Evolutionary conservation across 2,797 vertebrate genomes (phyloP).

Genomic region (Xerus rutilus): DNA sequence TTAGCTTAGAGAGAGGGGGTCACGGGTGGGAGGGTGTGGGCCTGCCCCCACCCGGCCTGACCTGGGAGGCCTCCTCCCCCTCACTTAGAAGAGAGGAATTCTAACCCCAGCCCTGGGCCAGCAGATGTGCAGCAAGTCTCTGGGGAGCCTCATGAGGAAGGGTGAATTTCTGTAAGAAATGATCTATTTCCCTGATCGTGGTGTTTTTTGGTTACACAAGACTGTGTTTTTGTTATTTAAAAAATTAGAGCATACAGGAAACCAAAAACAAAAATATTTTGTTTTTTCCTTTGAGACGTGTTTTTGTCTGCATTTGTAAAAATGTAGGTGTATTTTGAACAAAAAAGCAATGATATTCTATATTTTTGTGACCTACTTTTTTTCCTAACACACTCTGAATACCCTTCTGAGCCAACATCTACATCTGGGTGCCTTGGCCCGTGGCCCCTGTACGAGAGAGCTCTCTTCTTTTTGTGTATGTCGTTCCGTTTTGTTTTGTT

Average conservation of each 20-base stretch:
- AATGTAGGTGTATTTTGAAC: background rate
- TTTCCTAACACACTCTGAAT: too few relatives aligned
- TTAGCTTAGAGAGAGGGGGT: background rate
- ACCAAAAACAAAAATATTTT: background rate
- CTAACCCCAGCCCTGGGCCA: background rate
- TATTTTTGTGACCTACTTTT: background rate
- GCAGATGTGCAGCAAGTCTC: conserved; percentile 8
- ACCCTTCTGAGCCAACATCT: background rate
- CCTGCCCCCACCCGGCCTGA: background rate
- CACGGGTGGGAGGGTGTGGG: rapidly evolving
- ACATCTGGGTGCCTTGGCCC: background rate
- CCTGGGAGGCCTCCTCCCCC: background rate
- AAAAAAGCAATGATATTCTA: background rate
- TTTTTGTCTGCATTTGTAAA: background rate
- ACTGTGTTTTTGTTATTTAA: conserved; percentile 21
- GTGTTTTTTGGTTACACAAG: conserved; percentile 25
- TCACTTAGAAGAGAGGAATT: rapidly evolving
- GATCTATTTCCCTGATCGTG: background rate
- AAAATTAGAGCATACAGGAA: background rate
- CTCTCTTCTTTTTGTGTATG: background rate
- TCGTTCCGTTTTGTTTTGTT: background rate
- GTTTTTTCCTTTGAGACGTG: background rate
- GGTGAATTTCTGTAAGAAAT: conserved; percentile 27
- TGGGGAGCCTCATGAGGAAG: background rate
- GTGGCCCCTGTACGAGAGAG: background rate